Percentiles rank a stretch among this genome's conserved stretches.
These are phyloP conservation scores for Acleris laterana DNA, from an alignment of 2,888 invertebrate genomes.

Conservation along the genomic window DNA sequence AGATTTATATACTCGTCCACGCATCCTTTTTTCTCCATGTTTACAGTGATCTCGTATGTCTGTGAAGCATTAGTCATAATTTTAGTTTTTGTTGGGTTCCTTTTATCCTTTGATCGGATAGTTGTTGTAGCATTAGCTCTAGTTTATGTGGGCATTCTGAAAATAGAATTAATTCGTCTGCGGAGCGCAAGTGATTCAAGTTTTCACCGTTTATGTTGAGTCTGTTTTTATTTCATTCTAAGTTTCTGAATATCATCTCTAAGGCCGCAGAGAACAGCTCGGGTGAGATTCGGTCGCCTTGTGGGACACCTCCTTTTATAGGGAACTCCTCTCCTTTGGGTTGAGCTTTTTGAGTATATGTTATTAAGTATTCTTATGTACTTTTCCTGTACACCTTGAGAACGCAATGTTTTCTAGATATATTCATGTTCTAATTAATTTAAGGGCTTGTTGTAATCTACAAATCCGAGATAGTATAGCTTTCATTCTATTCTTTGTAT, in stretches of 20 bases:
- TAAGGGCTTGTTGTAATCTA: conserved; percentile 44
- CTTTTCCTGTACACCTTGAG: too few relatives aligned
- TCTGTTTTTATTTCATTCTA: conserved; percentile 25
- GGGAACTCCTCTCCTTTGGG: too few relatives aligned
- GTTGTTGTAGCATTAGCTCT: conserved; percentile 38
- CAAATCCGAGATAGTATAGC: conserved; percentile 40
- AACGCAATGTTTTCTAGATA: too few relatives aligned
- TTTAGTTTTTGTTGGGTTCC: conserved; percentile 38
- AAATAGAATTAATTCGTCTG: conserved; percentile 24
- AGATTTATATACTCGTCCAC: conserved; percentile 3
- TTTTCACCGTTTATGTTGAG: conserved; percentile 6
- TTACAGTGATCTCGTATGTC: background rate
- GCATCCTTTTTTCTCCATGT: background rate
- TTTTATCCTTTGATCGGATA: conserved; percentile 37
- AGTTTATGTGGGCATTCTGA: conserved; percentile 35
- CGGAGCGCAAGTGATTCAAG: conserved; percentile 11
- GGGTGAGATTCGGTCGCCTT: too few relatives aligned
- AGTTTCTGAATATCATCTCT: conserved; percentile 31
- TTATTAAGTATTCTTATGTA: too few relatives aligned
- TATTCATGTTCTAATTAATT: too few relatives aligned
- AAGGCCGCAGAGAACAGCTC: conserved; percentile 39
- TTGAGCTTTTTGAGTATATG: too few relatives aligned
- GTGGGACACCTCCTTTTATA: too few relatives aligned
- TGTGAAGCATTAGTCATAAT: conserved; percentile 23
- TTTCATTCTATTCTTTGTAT: conserved; percentile 40